A percentile compares a stretch with the other conserved stretches of the same genome.
These are phyloP conservation scores for Steatornis caripensis DNA, from an alignment of 2,113 vertebrate species.

Conservation along the genomic window DNA sequence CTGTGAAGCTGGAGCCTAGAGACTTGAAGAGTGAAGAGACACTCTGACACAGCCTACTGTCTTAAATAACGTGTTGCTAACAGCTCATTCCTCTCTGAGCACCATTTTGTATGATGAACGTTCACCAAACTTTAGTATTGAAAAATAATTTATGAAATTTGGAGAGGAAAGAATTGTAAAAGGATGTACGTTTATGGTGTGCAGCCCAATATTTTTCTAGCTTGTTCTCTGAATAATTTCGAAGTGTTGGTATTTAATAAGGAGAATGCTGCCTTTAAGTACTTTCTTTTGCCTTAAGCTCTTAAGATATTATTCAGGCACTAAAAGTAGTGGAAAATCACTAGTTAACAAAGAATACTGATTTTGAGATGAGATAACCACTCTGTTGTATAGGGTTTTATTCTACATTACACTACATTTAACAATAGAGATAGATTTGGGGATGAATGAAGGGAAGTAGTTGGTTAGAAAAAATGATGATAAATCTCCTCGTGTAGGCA, in stretches of 20 bases:
- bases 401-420: not conserved
- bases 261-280: not conserved
- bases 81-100: not conserved
- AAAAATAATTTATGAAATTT: not conserved
- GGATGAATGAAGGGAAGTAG: conserved; percentile 17
- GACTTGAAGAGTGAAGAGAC: not conserved
- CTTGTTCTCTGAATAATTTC: not conserved
- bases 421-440: not conserved
- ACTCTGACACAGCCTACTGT: fast-evolving
- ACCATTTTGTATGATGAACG: not conserved
- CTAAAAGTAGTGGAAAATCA: not conserved
- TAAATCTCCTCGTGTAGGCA: not conserved
- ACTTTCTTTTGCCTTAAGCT: conserved; percentile 1
- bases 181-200: not conserved
- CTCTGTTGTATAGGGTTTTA: not conserved
- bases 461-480: not conserved
- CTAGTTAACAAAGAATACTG: not conserved
- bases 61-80: not conserved
- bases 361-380: conserved; percentile 12
- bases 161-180: not conserved
- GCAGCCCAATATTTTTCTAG: not conserved
- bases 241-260: not conserved
- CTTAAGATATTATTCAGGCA: not conserved
- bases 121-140: not conserved
- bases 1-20: not conserved